A percentile compares a stretch with the other conserved stretches of the same genome.
phyloP scores from a whole-genome alignment of 2,113 vertebrate species.

The Xenopus tropicalis region DNA sequence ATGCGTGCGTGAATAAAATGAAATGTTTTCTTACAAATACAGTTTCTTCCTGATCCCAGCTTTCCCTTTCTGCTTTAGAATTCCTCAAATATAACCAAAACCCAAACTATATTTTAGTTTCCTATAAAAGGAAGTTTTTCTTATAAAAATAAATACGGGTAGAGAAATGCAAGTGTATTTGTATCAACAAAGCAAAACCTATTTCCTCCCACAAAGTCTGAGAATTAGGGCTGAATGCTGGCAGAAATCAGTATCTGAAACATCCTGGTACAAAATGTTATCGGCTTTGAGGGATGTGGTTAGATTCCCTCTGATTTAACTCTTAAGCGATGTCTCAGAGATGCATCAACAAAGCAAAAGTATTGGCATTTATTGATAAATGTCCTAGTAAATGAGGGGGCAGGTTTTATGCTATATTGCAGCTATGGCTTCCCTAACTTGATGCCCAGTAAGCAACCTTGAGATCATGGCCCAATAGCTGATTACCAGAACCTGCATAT shows the following conservation, averaged over 20 bases:
- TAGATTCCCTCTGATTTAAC: background rate
- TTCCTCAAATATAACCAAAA: conserved; percentile 1
- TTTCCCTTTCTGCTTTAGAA: background rate
- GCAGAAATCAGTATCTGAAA: background rate
- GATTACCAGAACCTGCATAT: too few species aligned
- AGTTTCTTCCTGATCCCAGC: background rate
- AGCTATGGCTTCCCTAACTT: too few species aligned
- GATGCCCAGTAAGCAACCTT: too few species aligned
- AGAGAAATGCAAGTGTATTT: conserved; percentile 27
- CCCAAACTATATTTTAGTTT: conserved; percentile 20
- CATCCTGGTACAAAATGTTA: background rate
- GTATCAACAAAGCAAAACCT: conserved; percentile 32
- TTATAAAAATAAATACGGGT: conserved; percentile 23
- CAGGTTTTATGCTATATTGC: too few species aligned
- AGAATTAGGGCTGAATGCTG: background rate
- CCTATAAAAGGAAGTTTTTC: conserved; percentile 26
- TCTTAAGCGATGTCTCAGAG: background rate
- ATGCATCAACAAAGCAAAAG: background rate
- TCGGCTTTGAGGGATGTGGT: background rate
- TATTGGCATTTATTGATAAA: too few species aligned
- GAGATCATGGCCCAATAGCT: too few species aligned
- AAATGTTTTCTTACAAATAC: background rate
- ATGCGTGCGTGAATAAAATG: background rate
- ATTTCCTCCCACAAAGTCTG: conserved; percentile 37
- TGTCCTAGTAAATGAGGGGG: too few species aligned